Base-by-base conservation (phyloP, 2,797 vertebrate genomes). In the Anolis apletophallus region DNA sequence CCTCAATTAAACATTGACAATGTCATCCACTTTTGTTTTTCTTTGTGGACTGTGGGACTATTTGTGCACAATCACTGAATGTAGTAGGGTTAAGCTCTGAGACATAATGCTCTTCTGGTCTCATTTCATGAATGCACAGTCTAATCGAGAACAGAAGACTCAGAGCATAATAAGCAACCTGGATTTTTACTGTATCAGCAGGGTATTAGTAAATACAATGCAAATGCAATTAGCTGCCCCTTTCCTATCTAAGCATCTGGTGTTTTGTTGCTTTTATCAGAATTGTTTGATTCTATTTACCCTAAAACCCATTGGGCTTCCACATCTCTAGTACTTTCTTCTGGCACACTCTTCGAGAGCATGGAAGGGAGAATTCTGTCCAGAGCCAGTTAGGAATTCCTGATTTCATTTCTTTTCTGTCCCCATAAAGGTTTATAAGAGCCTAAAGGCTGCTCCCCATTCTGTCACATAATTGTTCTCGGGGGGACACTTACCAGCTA, bases 401-500 rank as follows among this genome's bases (percentile, higher is more conserved):
- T 46, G 50, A 69, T 75, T 55, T 72, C 77, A 74, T 76, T 34
- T 81, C 61, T 76, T 69, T 46, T 26, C 34, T 80, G 26, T 40
- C 52, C 71, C 73, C 80, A 46, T 16, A 81, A 87, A 82, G 76
- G 68, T 85, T 23, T 17, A 36, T 75, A 1, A 67, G 61, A 11
- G 46, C 46, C n/a, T 84, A 52, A 14, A 71, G 83, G 46, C 23
- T 88, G 11, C 29, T 83, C 36, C 68, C 0, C 9, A 6, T 7
- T 12, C 0, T 23, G 17, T 72, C 81, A 82, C n/a, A 23, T 88
- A 88, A 87, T 10, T 72, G 17, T 17, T 29, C 74, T 67, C 83
- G 59, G 84, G 40, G 74, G 40, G 68, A 54, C 34, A 3, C 0
- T 0, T 0, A 34, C 46, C 74, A 71, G 26, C 32, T 26, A 34